Evolutionary conservation across 2,797 vertebrate genomes (phyloP), one percentile per base, ranked within the genome.

Genomic region (Mastacembelus armatus): DNA sequence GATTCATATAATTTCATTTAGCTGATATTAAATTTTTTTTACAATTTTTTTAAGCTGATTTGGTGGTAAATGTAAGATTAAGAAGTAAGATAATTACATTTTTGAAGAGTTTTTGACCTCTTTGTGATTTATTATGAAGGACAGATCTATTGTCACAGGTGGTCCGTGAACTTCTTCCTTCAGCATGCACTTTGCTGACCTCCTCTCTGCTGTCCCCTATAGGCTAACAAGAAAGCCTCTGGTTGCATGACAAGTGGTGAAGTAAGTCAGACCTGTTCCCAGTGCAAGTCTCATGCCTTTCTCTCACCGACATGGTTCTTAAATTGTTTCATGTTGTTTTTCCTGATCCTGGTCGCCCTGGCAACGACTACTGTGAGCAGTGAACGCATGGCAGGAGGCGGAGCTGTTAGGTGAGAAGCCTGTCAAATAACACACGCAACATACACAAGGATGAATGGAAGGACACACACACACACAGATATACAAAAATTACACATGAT

Each of bases 281-380:
- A n/a, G n/a, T 78, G 63, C 77, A 66, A 74, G 65, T 77, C 76
- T 68, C 67, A 58, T 60, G 71, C 67, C 75, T 80, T 77, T 80
- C 73, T 77, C 75, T 85, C 60, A 50, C 85, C 86, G 77, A 90
- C 85, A 87, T 59, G 70, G 43, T 73, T 89, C 77, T 81, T 74
- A 85, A 85, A 91, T 82, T 90, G 83, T 91, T 88, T 88, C 75
- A 83, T 79, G 74, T 85, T 91, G 89, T 91, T 91, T 89, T 91
- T 89, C 87, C 81, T 86, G 81, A 91, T 90, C 81, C 75, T 19
- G 39, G 89, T 92, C 85, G 71, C 87, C 75, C 54, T 38, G 66
- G 82, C 83, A 66, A 92, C 80, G 44, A 71, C 80, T 83, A 75
- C 85, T 71, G 75, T 68, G 49, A 72, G 64, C 76, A 47, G 47